phyloP scores from a whole-genome alignment of 2,888 invertebrate species.

The Chrysolina americana region DNA sequence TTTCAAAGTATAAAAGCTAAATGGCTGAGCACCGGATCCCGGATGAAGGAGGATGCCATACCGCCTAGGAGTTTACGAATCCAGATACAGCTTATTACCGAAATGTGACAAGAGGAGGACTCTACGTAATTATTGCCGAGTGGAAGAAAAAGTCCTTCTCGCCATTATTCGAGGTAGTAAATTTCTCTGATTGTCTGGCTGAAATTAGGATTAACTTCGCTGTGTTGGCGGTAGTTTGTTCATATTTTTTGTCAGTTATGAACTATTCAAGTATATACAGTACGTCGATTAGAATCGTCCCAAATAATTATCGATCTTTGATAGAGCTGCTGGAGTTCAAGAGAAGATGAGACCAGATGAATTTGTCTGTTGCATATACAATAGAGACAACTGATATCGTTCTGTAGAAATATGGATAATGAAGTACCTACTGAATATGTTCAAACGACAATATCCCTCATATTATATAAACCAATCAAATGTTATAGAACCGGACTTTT shows the following conservation, averaged over 20 bases:
- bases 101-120: conserved; percentile 45
- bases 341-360: no score
- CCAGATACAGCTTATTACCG: conserved; percentile 55
- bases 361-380: no score
- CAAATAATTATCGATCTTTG: no score
- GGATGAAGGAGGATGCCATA: conserved; percentile 44
- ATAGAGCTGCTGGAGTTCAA: no score
- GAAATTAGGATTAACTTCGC: conserved; percentile 28
- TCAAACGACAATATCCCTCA: no score
- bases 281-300: no score
- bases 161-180: conserved; percentile 17
- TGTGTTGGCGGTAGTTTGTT: conserved; percentile 7
- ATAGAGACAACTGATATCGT: no score
- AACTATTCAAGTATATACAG: no score
- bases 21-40: conserved; percentile 51
- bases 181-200: conserved; percentile 27
- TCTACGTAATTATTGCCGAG: conserved; percentile 29
- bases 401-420: no score
- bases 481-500: no score
- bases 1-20: conserved; percentile 55
- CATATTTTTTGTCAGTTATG: conserved; percentile 7
- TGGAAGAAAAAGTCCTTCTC: conserved; percentile 27
- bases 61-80: conserved; percentile 50
- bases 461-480: no score
- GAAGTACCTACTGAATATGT: no score